phyloP scores from a whole-genome alignment of 2,113 vertebrate species.

The Sciurus niger region DNA sequence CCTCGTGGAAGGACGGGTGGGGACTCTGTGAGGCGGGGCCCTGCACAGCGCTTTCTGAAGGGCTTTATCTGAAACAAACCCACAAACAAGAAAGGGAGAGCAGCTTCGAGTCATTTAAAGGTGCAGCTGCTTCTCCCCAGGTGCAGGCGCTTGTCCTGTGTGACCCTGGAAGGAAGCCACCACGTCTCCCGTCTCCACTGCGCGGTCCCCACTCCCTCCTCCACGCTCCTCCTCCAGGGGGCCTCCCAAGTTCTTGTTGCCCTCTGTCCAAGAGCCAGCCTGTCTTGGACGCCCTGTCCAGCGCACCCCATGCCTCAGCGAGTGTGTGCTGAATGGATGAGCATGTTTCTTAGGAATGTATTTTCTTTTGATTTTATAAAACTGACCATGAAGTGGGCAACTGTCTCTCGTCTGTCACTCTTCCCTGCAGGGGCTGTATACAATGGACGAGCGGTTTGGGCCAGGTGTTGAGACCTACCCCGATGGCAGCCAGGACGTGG shows the following conservation, averaged over 20 bases:
- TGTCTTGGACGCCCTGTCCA: rapidly evolving
- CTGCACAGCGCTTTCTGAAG: background rate
- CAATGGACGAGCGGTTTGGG: slow-evolving; percentile 90
- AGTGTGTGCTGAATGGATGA: background rate
- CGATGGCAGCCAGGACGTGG: slow-evolving; percentile 91
- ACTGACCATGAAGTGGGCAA: background rate
- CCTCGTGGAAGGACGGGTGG: background rate
- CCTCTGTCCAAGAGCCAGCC: background rate
- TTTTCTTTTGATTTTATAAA: background rate
- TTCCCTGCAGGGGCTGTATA: slow-evolving; percentile 92
- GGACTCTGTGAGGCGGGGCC: background rate
- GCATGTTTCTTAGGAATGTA: rapidly evolving
- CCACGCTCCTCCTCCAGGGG: rapidly evolving
- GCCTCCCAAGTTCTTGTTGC: rapidly evolving
- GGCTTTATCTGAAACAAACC: no score
- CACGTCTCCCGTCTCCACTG: no score
- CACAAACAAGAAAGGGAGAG: background rate
- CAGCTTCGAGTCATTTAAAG: background rate
- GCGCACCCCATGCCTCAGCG: rapidly evolving
- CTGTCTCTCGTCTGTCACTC: background rate
- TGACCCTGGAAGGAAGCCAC: background rate
- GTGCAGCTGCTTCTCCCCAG: no score
- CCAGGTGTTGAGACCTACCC: slow-evolving; percentile 91
- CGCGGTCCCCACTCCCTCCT: no score
- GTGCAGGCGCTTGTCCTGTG: background rate